Evolutionary conservation across 2,888 invertebrate genomes (phyloP).

Genomic region (Diaperis boleti): DNA sequence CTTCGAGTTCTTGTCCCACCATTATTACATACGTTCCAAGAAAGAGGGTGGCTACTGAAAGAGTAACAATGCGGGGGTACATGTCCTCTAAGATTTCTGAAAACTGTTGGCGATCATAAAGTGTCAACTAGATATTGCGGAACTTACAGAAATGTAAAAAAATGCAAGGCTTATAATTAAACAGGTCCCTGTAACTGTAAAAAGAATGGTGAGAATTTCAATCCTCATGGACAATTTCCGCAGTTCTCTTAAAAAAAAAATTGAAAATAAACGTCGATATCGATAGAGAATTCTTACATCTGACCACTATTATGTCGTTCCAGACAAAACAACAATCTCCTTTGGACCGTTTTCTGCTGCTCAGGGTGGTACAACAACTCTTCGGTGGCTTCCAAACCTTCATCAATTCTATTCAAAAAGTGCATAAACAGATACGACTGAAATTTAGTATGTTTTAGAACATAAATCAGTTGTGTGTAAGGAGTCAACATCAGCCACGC

Average conservation of each 20-base stretch:
- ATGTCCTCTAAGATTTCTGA: background rate
- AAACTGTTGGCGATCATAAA: conserved; percentile 1
- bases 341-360: background rate
- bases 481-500: background rate
- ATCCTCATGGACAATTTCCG: background rate
- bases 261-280: background rate
- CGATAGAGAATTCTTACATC: background rate
- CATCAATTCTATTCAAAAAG: background rate
- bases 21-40: background rate
- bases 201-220: background rate
- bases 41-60: background rate
- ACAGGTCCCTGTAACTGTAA: background rate
- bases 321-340: background rate
- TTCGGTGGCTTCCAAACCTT: background rate
- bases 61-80: background rate
- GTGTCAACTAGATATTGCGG: background rate
- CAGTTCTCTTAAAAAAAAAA: background rate
- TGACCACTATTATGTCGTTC: background rate
- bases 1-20: conserved; percentile 4
- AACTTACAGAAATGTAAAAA: conserved; percentile 1
- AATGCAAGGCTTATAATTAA: background rate
- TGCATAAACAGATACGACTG: background rate
- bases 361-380: background rate
- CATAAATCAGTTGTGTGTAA: background rate
- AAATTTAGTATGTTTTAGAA: background rate